Conservation (phyloP, 2,888 invertebrate species). For the Lamellibrachia columna region DNA sequence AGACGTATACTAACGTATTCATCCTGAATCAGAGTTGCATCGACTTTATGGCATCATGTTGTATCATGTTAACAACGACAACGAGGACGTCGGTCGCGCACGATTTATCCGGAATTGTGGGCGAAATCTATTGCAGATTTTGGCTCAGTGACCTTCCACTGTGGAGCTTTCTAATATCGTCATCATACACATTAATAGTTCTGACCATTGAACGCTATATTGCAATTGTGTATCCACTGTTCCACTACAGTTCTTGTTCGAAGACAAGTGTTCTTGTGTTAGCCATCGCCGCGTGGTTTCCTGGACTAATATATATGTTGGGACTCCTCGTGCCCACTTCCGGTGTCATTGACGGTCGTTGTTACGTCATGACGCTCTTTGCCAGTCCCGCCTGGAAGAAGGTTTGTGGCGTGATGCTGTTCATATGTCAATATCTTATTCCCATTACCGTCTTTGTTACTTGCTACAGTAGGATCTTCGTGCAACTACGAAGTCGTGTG, state of each 20-base stretch:
- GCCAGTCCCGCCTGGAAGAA: neutral
- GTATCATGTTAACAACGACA: conserved; percentile 29
- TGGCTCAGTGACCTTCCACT: conserved; percentile 39
- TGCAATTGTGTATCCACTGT: conserved; percentile 40
- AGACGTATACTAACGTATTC: conserved; percentile 32
- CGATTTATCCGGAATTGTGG: conserved; percentile 20
- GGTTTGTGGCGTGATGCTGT: conserved; percentile 32
- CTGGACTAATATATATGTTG: conserved; percentile 34
- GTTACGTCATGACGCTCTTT: neutral
- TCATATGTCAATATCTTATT: conserved; percentile 36
- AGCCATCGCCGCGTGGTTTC: conserved; percentile 29
- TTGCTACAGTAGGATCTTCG: conserved; percentile 37
- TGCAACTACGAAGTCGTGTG: conserved; percentile 27
- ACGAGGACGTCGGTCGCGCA: neutral
- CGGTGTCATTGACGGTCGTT: conserved; percentile 9
- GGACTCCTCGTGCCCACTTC: conserved; percentile 28
- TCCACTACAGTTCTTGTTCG: conserved; percentile 36
- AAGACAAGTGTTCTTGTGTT: conserved; percentile 25
- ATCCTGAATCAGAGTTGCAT: conserved; percentile 37
- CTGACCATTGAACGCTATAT: conserved; percentile 39
- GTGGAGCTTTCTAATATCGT: conserved; percentile 37
- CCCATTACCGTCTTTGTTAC: conserved; percentile 35
- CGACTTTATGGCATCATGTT: conserved; percentile 31
- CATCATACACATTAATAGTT: conserved; percentile 37
- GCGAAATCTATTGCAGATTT: conserved; percentile 33